Evolutionary conservation across 2,888 invertebrate species (phyloP), one percentile per base, ranked within the genome.

Genomic region (Laothoe populi): DNA sequence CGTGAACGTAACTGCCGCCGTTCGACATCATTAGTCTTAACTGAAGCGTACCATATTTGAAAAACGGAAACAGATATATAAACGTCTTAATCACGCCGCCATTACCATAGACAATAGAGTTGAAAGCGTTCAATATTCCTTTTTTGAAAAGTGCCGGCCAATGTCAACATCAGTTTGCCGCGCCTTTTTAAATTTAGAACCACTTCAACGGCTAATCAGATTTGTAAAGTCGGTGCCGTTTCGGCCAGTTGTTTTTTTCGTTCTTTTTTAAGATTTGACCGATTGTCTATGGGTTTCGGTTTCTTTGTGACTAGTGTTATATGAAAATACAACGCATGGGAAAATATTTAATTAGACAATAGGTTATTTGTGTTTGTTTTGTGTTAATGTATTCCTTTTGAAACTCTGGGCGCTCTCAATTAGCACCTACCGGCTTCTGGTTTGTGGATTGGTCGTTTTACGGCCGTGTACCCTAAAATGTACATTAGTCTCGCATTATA

Each of bases 271-370:
- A 74, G 79, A 75, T 74, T 79, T 72, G 74, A 77, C 82, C 79
- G 70, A 78, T 72, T 66, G 74, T 69, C 74, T 73, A 70, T 74
- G 72, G 60, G 62, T 66, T 80, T 80, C 88, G 86, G 87, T 79
- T 69, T 83, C 87, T 90, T 90, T 90, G 87, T 84, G 77, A 71
- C 66, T 67, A 74, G 71, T 68, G 73, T 74, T 78, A 78, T 81
- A 81, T 79, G 77, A 83, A 84, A 77, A 79, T 74, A 83, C 78
- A 79, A 80, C 72, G 82, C 84, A 89, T 92, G 92, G 90, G 92
- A 92, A 92, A 91, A 90, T 86, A 90, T 92, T 90, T 92, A 92
- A 92, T 92, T 92, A 92, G 87, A 90, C 88, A 90, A 91, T 89
- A 90, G 90, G 82, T 92, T 91, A 92, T 90, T 90, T 90, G 88